Evolutionary conservation across 2,888 invertebrate species (phyloP).

Genomic region (Phania funesta): DNA sequence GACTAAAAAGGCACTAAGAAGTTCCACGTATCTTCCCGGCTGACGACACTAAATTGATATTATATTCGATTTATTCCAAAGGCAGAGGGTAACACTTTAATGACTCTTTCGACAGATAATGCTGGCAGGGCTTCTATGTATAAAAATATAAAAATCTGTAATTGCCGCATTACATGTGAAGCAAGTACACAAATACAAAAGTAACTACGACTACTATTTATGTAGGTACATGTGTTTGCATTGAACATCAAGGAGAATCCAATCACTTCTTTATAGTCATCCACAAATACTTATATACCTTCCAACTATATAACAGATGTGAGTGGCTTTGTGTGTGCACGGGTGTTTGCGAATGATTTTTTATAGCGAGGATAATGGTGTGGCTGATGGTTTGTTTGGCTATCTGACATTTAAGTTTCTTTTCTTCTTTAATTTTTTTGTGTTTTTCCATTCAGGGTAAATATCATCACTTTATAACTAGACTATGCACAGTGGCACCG

Average conservation of each 20-base stretch:
- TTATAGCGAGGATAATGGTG: constrained; percentile 51
- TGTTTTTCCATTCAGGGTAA: constrained; percentile 45
- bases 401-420: constrained; percentile 62
- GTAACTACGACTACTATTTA: constrained; percentile 26
- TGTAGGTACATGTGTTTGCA: neutral
- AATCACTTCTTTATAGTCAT: constrained; percentile 24
- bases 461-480: constrained; percentile 56
- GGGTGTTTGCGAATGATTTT: neutral
- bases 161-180: constrained; percentile 14
- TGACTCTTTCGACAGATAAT: no score
- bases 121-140: no score
- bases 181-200: constrained; percentile 16
- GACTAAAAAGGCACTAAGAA: no score
- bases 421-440: constrained; percentile 22
- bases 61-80: no score
- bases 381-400: constrained; percentile 57
- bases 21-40: no score
- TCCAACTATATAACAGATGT: no score
- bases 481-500: no score
- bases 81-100: no score
- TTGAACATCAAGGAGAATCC: constrained; percentile 8
- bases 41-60: no score
- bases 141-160: no score
- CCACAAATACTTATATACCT: neutral
- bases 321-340: neutral